Conservation (phyloP, 2,888 invertebrate genomes). For the Tineola bisselliella region DNA sequence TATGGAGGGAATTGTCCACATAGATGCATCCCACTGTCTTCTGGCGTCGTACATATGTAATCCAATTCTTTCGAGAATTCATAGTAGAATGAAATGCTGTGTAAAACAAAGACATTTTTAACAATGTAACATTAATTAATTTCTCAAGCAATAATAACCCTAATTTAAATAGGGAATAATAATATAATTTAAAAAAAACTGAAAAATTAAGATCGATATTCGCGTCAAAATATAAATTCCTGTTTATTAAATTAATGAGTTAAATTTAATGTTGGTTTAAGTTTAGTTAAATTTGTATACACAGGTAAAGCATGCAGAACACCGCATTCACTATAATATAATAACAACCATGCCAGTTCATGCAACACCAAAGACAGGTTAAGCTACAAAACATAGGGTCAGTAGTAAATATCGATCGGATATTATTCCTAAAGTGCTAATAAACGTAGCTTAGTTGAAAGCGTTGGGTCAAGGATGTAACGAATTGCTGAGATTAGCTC, state of each 20-base stretch:
- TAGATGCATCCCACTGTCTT: conserved; percentile 94
- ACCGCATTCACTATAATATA: not conserved
- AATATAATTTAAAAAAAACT: not conserved
- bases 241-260: not conserved
- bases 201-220: no score
- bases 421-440: not conserved
- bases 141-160: not conserved
- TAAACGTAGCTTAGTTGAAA: conserved; percentile 7
- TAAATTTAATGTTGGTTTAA: not conserved
- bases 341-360: not conserved
- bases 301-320: conserved; percentile 1
- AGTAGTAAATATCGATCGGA: not conserved
- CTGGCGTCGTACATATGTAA: conserved; percentile 94
- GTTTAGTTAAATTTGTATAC: not conserved
- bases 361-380: not conserved
- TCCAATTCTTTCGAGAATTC: conserved; percentile 90
- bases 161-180: not conserved
- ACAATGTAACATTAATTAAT: not conserved
- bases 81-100: conserved; percentile 83
- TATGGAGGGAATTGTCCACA: conserved; percentile 87
- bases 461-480: conserved; percentile 13
- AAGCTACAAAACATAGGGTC: not conserved
- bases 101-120: conserved; percentile 18
- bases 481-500: conserved; percentile 37
- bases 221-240: no score